Conservation (phyloP, 2,113 vertebrate species). For the Protobothrops mucrosquamatus region DNA sequence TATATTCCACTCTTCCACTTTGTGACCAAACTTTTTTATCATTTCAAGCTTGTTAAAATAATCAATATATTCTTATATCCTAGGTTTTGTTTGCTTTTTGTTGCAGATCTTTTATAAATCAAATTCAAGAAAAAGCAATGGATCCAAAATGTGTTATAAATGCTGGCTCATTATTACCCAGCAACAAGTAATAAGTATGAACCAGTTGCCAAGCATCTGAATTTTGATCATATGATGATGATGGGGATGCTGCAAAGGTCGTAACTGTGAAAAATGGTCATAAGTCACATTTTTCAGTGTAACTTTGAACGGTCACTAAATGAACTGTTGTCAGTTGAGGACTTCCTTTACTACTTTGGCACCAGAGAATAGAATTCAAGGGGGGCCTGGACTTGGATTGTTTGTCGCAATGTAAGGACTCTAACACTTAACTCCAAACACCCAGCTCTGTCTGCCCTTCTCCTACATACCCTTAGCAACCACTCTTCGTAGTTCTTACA, state of each 20-base stretch:
- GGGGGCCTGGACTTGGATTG: background rate
- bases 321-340: background rate
- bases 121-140: conserved; percentile 53
- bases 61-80: conserved; percentile 68
- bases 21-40: conserved; percentile 63
- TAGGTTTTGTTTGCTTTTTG: background rate
- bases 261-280: background rate
- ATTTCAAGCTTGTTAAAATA: conserved; percentile 64
- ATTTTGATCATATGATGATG: background rate
- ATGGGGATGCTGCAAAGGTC: background rate
- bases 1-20: conserved; percentile 50
- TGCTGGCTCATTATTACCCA: conserved; percentile 13
- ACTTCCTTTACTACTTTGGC: background rate
- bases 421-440: background rate
- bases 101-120: conserved; percentile 65
- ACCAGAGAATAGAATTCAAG: background rate
- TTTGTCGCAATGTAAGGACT: background rate
- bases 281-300: background rate
- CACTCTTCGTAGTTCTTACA: background rate
- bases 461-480: background rate
- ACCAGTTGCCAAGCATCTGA: background rate
- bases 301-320: background rate
- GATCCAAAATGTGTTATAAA: conserved; percentile 62
- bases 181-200: background rate
- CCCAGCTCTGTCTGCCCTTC: background rate